Evolutionary conservation across 2,888 invertebrate species (phyloP).

Genomic region (Pasiphila rectangulata): DNA sequence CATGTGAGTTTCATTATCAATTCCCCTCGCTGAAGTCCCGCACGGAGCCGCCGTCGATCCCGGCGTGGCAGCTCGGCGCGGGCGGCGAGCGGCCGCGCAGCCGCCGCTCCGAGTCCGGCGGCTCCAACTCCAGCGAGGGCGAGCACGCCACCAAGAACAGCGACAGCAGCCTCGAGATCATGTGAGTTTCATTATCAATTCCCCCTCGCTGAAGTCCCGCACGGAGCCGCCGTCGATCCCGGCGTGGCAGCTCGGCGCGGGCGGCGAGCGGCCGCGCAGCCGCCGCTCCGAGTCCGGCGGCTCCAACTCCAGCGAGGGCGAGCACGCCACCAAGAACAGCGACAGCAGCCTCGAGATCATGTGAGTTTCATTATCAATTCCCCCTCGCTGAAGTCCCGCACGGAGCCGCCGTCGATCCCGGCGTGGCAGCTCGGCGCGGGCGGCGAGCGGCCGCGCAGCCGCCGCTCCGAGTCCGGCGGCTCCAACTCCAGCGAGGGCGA

Average conservation of each 20-base stretch:
- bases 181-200: conserved; percentile 74
- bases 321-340: conserved; percentile 87
- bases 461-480: conserved; percentile 84
- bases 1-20: conserved; percentile 76
- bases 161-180: conserved; percentile 87
- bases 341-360: conserved; percentile 88
- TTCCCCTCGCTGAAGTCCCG: too few relatives aligned
- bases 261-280: conserved; percentile 86
- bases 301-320: conserved; percentile 85
- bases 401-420: conserved; percentile 87
- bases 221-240: conserved; percentile 87
- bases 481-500: conserved; percentile 86
- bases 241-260: conserved; percentile 86
- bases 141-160: conserved; percentile 88
- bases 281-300: conserved; percentile 84
- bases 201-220: too few relatives aligned
- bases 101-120: conserved; percentile 83
- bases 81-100: conserved; percentile 86
- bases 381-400: too few relatives aligned
- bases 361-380: conserved; percentile 67
- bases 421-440: conserved; percentile 87
- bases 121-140: conserved; percentile 85
- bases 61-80: conserved; percentile 87
- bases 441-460: conserved; percentile 86
- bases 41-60: conserved; percentile 85